Evolutionary conservation across 2,797 vertebrate species (phyloP).

Genomic region (Pempheris klunzingeri): DNA sequence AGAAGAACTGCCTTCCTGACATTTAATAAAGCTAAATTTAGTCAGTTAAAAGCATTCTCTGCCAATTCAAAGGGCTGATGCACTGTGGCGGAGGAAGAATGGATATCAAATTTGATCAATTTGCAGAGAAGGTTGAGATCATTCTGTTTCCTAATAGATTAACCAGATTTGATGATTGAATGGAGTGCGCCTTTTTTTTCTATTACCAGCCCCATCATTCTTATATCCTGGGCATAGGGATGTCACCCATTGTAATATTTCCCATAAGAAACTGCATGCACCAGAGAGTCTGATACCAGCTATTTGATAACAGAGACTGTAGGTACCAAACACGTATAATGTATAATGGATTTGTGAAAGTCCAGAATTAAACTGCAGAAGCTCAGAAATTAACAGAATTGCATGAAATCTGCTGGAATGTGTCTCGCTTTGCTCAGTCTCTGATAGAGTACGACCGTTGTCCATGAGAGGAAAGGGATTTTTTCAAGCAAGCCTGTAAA

Average conservation of each 20-base stretch:
- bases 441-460: neutral
- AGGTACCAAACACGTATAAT: neutral
- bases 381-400: neutral
- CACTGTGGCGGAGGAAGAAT: neutral
- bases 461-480: constrained; percentile 23
- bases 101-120: neutral
- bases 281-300: neutral
- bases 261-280: too few species aligned
- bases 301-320: neutral
- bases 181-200: neutral
- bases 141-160: neutral
- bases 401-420: neutral
- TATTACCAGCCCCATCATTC: neutral
- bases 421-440: neutral
- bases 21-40: neutral
- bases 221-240: neutral
- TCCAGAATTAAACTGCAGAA: constrained; percentile 16
- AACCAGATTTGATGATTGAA: neutral
- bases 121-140: neutral
- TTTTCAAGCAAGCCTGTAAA: constrained; percentile 36
- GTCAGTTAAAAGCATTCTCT: neutral
- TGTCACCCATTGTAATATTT: too few species aligned
- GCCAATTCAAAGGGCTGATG: neutral
- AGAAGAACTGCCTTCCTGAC: neutral
- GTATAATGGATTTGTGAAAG: neutral